Percentiles rank a stretch among this genome's conserved stretches.
These are phyloP conservation scores for Brachypterus glaber DNA, from an alignment of 2,888 invertebrate species.

Conservation along the genomic window DNA sequence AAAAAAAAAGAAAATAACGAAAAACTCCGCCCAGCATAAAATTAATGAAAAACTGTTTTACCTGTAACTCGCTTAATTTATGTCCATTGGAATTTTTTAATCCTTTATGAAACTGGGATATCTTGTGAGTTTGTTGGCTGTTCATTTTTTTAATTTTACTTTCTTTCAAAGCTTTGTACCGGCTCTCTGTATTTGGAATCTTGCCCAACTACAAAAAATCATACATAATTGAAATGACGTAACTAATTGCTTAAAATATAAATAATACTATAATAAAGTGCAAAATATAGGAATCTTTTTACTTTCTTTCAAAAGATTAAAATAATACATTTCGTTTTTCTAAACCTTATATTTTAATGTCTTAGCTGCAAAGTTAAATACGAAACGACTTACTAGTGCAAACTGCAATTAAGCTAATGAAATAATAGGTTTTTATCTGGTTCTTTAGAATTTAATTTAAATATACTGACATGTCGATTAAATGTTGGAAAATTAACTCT, in stretches of 20 bases:
- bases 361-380: too few species aligned
- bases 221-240: conserved; percentile 30
- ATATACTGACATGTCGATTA: too few species aligned
- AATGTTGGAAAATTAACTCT: too few species aligned
- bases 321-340: too few species aligned
- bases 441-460: too few species aligned
- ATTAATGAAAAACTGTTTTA: conserved; percentile 40
- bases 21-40: conserved; percentile 11
- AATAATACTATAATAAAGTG: conserved; percentile 19
- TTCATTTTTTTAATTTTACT: conserved; percentile 81
- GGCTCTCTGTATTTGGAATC: conserved; percentile 59
- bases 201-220: conserved; percentile 35
- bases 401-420: too few species aligned
- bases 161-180: conserved; percentile 82
- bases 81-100: conserved; percentile 79
- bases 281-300: conserved; percentile 27
- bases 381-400: too few species aligned
- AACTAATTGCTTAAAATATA: too few species aligned
- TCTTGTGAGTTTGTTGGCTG: conserved; percentile 81
- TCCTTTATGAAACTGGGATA: conserved; percentile 90
- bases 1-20: conserved; percentile 3
- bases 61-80: conserved; percentile 80
- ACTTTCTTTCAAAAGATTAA: conserved; percentile 28
- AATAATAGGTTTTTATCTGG: too few species aligned
- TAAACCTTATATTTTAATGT: too few species aligned